Evolutionary conservation across 2,113 vertebrate species (phyloP).

Genomic region (Pseudorectes ferrugineus): DNA sequence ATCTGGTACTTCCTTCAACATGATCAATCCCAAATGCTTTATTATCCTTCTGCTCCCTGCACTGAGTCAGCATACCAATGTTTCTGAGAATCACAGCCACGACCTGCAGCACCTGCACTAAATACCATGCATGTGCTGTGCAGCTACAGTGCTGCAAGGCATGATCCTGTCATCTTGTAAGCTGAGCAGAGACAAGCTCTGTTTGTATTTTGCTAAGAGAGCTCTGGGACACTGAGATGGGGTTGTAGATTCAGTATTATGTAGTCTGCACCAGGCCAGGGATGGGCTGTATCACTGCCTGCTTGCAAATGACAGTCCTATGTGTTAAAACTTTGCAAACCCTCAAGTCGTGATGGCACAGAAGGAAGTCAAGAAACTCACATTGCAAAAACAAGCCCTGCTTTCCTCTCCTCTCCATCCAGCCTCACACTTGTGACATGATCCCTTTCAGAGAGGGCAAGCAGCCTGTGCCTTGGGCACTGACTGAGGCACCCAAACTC

Average conservation of each 20-base stretch:
- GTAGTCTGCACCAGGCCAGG: background rate
- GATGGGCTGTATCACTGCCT: background rate
- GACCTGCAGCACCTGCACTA: background rate
- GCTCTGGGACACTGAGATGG: background rate
- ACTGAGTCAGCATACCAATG: background rate
- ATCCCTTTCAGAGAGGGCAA: background rate
- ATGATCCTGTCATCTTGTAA: background rate
- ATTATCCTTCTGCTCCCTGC: background rate
- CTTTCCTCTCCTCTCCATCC: background rate
- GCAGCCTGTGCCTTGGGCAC: background rate
- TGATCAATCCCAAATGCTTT: background rate
- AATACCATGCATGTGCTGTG: background rate
- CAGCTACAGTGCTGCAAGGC: background rate
- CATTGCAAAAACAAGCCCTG: background rate
- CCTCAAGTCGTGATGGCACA: background rate
- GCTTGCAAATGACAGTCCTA: background rate
- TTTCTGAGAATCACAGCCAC: background rate
- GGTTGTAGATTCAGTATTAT: background rate
- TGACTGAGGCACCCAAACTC: background rate
- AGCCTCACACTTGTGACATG: fast-evolving
- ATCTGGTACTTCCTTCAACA: background rate
- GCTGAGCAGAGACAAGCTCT: background rate
- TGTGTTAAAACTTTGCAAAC: background rate
- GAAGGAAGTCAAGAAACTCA: background rate
- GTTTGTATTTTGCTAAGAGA: background rate